A percentile compares a stretch with the other conserved stretches of the same genome.
These are phyloP conservation scores for Haliclona indistincta DNA, from an alignment of 37 sponge, comb jelly and placozoan genomes.

Conservation along the genomic window DNA sequence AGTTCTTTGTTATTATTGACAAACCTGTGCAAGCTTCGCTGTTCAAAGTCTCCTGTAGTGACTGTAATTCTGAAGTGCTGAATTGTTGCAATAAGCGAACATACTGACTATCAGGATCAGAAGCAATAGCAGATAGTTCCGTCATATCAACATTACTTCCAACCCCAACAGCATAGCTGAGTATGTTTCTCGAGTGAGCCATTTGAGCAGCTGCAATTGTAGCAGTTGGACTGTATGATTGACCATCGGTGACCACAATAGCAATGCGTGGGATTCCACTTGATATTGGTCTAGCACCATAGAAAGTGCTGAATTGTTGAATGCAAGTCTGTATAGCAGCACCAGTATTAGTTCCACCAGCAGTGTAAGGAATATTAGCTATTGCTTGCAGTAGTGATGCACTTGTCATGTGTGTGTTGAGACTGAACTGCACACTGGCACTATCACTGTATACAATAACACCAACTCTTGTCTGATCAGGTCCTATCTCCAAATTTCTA, in stretches of 20 bases:
- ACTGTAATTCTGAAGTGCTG: too few relatives aligned
- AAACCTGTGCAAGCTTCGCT: too few relatives aligned
- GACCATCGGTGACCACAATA: conserved; percentile 20
- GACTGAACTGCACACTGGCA: background rate
- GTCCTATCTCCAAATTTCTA: background rate
- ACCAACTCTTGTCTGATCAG: background rate
- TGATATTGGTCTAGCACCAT: conserved; percentile 76
- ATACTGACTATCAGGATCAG: conserved; percentile 1
- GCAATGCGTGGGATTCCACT: conserved; percentile 9
- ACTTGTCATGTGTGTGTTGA: background rate
- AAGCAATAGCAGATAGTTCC: conserved; percentile 2
- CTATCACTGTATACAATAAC: background rate
- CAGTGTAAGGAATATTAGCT: background rate
- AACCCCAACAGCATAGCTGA: conserved; percentile 13
- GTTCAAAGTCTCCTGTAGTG: too few relatives aligned
- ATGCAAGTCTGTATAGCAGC: too few relatives aligned
- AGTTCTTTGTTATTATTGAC: too few relatives aligned
- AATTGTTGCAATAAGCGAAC: background rate
- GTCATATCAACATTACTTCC: background rate
- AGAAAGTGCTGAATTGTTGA: too few relatives aligned
- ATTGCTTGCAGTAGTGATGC: conserved; percentile 23
- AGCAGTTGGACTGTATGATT: background rate
- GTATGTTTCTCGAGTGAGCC: background rate
- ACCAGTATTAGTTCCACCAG: background rate
- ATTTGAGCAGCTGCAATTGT: background rate